Base-by-base conservation (phyloP, 2,797 vertebrate species). In the Falco naumanni region DNA sequence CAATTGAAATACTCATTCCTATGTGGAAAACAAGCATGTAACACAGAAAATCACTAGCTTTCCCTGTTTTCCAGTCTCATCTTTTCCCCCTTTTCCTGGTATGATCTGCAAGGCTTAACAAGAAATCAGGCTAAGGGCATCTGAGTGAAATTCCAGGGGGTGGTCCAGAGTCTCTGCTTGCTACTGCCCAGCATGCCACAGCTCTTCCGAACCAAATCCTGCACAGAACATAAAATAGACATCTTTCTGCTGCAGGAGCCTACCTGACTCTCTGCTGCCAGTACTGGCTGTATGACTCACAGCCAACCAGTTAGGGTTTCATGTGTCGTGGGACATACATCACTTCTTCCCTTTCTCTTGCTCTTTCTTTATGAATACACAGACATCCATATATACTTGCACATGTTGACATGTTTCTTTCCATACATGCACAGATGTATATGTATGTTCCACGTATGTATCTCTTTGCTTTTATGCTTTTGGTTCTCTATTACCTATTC, bases 11-110 rank as follows among this genome's bases (percentile, higher is more conserved):
- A 83, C 48, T 90, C 4, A 41, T 59, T 68, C 5, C 50, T 54
- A 43, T n/a, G 5, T 50, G 19, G 50, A 34, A 83, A 78, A 78
- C 20, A 72, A 88, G 72, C 16, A 39, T 25, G 33, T 87, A 72
- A 16, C 4, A 5, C 9, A 18, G 54, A 83, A 48, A 86, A 19
- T 19, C 6, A 4, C 20, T 41, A 34, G 2, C 5, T 83, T 82
- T 69, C 65, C 28, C 48, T 78, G 10, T 59, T 61, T 94, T 80
- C 20, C 18, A 60, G 33, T n/a, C 9, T 82, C 26, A 69, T 60
- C 1, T 77, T 61, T 69, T 34, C 0, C 10, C 7, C 2, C 2
- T 10, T 63, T 76, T 76, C 39, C 17, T 74, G 20, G 2, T 70
- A 26, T 59, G 54, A 54, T 68, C 60, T 92, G 10, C 8, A 68